A percentile compares a stretch with the other conserved stretches of the same genome.
Evolutionary conservation across 2,797 vertebrate genomes (phyloP).

Genomic region (Aphelocoma californica): DNA sequence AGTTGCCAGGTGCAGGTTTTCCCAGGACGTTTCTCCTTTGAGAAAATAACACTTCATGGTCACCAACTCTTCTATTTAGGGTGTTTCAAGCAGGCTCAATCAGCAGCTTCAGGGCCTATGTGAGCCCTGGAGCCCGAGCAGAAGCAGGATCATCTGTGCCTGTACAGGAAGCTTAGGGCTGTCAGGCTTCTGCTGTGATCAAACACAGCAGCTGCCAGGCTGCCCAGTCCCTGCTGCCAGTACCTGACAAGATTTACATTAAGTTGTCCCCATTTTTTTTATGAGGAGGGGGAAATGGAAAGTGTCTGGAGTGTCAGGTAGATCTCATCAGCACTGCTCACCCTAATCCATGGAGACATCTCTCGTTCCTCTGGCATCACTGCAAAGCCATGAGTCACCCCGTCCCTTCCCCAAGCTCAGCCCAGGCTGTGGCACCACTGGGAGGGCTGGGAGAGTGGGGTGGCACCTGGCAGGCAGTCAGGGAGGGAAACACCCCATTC

Average conservation of each 20-base stretch:
- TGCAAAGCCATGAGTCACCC: neutral
- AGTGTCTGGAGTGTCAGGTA: neutral
- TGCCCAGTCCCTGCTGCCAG: neutral
- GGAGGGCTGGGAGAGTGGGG: neutral
- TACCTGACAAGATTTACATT: neutral
- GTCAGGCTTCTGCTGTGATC: constrained; percentile 51
- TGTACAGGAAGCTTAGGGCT: constrained; percentile 17
- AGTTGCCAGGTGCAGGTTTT: neutral
- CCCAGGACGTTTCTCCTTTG: neutral
- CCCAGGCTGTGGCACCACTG: fast-evolving
- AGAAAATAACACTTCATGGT: neutral
- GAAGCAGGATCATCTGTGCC: neutral
- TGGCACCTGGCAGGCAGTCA: neutral
- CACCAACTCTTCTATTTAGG: neutral
- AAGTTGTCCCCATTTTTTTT: neutral
- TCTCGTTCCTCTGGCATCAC: neutral
- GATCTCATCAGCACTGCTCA: neutral
- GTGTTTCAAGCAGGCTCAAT: neutral
- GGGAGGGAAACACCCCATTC: neutral
- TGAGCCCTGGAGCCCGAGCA: neutral
- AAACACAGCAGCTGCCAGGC: neutral
- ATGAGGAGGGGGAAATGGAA: neutral
- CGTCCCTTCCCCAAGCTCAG: neutral
- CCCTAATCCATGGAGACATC: neutral
- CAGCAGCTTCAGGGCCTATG: neutral